phyloP scores from a whole-genome alignment of 2,113 vertebrate genomes.

The Gallinago media region DNA sequence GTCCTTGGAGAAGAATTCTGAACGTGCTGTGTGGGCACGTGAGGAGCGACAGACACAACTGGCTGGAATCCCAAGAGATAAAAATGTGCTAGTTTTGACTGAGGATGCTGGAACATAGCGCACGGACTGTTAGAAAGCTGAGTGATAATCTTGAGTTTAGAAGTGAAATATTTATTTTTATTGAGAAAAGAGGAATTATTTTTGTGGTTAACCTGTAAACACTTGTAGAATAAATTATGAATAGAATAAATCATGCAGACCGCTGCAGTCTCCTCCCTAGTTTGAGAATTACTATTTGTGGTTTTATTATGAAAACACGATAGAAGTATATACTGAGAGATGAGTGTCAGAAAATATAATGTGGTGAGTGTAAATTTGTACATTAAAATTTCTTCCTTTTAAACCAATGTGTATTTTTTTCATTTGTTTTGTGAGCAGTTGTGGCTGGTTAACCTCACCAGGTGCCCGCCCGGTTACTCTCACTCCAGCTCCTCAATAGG shows the following conservation, averaged over 20 bases:
- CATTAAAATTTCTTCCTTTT: slow-evolving; percentile 66
- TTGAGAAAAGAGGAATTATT: not conserved
- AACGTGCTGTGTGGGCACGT: not conserved
- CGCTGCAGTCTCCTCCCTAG: not conserved
- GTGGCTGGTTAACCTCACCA: not conserved
- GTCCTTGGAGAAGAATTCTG: slow-evolving; percentile 14
- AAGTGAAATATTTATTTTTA: slow-evolving; percentile 1
- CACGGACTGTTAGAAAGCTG: not conserved
- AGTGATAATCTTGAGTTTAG: not conserved
- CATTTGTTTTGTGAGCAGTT: not conserved
- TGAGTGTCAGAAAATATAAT: not conserved
- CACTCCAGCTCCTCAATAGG: not conserved
- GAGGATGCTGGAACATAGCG: not conserved
- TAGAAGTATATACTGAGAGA: not conserved
- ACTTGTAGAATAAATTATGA: not conserved
- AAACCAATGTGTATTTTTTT: not conserved
- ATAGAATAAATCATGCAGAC: not conserved
- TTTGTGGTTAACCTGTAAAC: not conserved
- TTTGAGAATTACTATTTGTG: not conserved
- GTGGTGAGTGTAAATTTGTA: not conserved
- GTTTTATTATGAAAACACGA: not conserved
- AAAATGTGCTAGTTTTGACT: not conserved
- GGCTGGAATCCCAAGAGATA: not conserved
- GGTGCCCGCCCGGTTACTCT: not conserved
- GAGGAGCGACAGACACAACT: not conserved